phyloP scores from a whole-genome alignment of 2,113 vertebrate genomes.

The Marcusenius ussheri region DNA sequence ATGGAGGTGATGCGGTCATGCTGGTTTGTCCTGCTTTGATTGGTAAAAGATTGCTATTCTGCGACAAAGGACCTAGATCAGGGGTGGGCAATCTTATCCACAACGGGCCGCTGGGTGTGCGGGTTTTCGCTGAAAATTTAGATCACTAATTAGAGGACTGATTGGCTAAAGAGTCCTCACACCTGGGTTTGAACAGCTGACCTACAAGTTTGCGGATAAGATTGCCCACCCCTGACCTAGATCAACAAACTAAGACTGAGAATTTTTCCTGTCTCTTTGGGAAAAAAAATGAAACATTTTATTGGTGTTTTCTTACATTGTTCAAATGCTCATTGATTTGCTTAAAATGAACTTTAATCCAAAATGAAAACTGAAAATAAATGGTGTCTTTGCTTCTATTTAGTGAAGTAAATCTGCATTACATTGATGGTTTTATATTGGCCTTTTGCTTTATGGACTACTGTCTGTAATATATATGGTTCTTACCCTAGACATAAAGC shows the following conservation, averaged over 20 bases:
- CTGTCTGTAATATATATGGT: background rate
- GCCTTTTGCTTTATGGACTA: background rate
- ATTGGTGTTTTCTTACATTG: background rate
- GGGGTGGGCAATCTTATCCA: too few relatives aligned
- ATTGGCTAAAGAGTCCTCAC: too few relatives aligned
- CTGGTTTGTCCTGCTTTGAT: background rate
- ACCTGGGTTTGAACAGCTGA: too few relatives aligned
- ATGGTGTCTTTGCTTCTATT: background rate
- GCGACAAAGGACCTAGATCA: background rate
- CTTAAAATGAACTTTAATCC: background rate
- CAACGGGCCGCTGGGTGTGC: too few relatives aligned
- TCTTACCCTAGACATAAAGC: background rate
- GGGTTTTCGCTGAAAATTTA: too few relatives aligned
- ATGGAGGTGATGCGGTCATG: background rate
- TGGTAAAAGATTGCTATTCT: background rate
- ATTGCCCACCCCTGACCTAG: background rate
- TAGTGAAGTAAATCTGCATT: background rate
- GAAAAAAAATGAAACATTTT: background rate
- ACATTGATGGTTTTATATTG: background rate
- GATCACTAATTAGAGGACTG: too few relatives aligned
- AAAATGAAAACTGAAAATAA: background rate
- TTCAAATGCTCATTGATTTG: background rate
- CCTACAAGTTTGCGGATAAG: too few relatives aligned
- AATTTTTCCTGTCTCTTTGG: background rate
- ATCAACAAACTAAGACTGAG: slow-evolving; percentile 1